Evolutionary conservation across 1,140 invertebrate species (phyloP), one percentile per base, ranked within the genome.

Genomic region (Drosophila subobscura): DNA sequence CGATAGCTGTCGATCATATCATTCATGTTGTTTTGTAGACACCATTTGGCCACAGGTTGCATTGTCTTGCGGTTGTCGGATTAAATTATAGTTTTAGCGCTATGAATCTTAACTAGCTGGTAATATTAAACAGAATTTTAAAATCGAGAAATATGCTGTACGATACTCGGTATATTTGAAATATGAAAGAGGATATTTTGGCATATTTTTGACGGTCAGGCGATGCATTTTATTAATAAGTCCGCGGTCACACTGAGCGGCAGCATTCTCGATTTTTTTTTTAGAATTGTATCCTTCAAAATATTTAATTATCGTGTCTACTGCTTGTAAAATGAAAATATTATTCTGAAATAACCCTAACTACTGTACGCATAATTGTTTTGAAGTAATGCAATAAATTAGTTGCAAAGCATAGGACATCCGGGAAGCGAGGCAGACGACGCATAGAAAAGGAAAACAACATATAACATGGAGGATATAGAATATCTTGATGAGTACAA

Each of bases 401-500:
- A 20, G 37, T 40, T 27, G 10, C 27, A 59, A 40, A 20, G 6
- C 14, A 22, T 3, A 41, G 20, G 16, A 7, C 10, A 37, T 14
- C 7, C n/a, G 25, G 16, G 1, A 20, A 20, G 16, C 16, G 33
- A 22, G 51, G 23, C n/a, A 22, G 33, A 25, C 60, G 59, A 46
- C 29, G 45, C 51, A 27, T 20, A 56, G 20, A 23, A 74, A 53
- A 57, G 42, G 46, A 47, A 23, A 46, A 4, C 6, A 51, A 65
- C 29, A 23, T 59, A 25, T 22, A 83, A 65, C 27, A 88, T 88
- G 83, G 83, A 88, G 50, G 79, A 89, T 65, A 71, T 89, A 42
- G 84, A 88, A 68, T 88, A 83, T 52, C 64, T 88, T 7, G 83
- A 88, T 41, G 83, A 88, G 51, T 88, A 89, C 50, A 88, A 89